Conservation (phyloP, 1,140 invertebrate genomes). For the Agrypnia vestita region DNA sequence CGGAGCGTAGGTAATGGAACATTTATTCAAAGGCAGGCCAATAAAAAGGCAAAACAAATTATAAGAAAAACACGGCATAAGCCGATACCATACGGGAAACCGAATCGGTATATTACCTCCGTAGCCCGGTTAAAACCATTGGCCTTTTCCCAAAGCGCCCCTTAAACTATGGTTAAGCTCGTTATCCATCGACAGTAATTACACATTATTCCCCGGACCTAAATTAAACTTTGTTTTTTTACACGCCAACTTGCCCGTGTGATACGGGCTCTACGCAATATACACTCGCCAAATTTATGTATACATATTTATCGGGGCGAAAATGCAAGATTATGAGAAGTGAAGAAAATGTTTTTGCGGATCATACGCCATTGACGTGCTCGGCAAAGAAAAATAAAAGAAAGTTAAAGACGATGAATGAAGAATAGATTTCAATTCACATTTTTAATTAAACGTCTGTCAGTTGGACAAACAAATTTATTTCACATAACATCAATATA, state of each 20-base stretch:
- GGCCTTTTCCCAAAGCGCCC: conserved; percentile 42
- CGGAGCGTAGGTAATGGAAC: not conserved
- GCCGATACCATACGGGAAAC: not conserved
- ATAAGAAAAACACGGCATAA: conserved; percentile 27
- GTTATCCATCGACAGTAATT: conserved; percentile 44
- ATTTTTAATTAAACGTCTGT: too few relatives aligned
- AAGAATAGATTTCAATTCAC: too few relatives aligned
- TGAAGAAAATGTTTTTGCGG: not conserved
- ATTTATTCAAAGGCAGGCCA: not conserved
- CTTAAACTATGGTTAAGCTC: conserved; percentile 40
- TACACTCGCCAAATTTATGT: conserved; percentile 2
- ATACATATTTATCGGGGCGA: not conserved
- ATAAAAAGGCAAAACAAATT: conserved; percentile 38
- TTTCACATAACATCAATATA: too few relatives aligned
- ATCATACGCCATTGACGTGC: not conserved
- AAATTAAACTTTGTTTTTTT: conserved; percentile 38
- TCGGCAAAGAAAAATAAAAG: not conserved
- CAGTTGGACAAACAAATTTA: too few relatives aligned
- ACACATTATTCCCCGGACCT: conserved; percentile 41
- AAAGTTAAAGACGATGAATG: too few relatives aligned
- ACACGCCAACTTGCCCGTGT: conserved; percentile 27
- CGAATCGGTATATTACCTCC: conserved; percentile 29
- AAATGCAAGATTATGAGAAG: conserved; percentile 1
- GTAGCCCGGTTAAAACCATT: conserved; percentile 26
- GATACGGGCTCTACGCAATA: conserved; percentile 1